Base-by-base conservation (phyloP, 92 coral and sea anemone species). In the Siderastrea siderea region DNA sequence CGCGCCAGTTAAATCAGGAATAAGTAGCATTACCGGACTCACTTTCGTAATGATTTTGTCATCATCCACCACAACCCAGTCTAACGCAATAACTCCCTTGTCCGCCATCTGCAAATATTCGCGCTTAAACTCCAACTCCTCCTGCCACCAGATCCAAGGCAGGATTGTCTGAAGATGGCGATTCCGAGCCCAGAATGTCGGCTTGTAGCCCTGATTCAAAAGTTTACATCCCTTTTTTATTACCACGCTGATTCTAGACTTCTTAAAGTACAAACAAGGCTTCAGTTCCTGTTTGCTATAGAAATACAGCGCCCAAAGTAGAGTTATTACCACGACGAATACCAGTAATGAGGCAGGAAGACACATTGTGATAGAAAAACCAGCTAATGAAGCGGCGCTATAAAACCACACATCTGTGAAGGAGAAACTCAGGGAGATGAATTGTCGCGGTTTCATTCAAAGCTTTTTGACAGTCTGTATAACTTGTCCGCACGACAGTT, bases 51-150 rank as follows among this genome's bases (percentile, higher is more conserved):
- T 60, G 1, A 66, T 47, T 44, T 87, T 79, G 47, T 95, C 98
- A 53, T 94, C 99, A 44, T 93, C 94, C 19, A 90, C 89, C 11
- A 84, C 91, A 4, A 96, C 77, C 99, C 99, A 98, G 85, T 98
- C 99, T 60, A 98, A 89, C 7, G 98, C 98, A 11, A 98, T 73
- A 17, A 98, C 91, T 16, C 99, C 99, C 60, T 94, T 93, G 82
- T 98, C 99, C 5, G 92, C 98, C 93, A 98, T 91, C 87, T 96
- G 98, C 4, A 98, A 81, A 85, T 98, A 93, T 68, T 98, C 99
- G 11, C 99, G 96, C 71, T 93, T 93, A 77, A 90, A 91, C 66
- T 94, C 96, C 38, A 94, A 68, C 44, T 91, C 92, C 12, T 79
- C 88, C 77, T 92, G 96, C 50, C 80, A 74, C 85, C 82, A 91